Evolutionary conservation across 2,797 vertebrate genomes (phyloP).

Genomic region (Trachurus trachurus): DNA sequence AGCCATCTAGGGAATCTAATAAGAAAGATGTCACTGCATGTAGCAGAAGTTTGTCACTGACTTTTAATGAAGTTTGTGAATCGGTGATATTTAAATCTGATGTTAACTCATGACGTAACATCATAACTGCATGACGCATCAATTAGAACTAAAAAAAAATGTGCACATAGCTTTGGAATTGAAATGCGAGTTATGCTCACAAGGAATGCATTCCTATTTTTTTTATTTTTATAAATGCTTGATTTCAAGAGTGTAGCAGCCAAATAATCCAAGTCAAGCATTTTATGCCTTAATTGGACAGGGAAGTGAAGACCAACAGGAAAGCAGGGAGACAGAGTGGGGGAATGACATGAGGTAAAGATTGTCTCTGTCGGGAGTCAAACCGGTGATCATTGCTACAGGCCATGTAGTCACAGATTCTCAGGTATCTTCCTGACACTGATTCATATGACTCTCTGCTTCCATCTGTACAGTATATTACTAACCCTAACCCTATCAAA

Average conservation of each 20-base stretch:
- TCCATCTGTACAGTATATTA: not conserved
- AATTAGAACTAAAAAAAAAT: slow-evolving; percentile 9
- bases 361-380: too few relatives aligned
- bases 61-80: not conserved
- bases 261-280: not conserved
- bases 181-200: not conserved
- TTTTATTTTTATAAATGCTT: too few relatives aligned
- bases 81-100: not conserved
- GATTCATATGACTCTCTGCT: not conserved
- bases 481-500: too few relatives aligned
- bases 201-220: not conserved
- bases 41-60: not conserved
- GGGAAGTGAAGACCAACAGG: too few relatives aligned
- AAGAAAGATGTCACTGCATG: not conserved
- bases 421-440: not conserved
- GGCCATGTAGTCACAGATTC: not conserved
- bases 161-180: not conserved
- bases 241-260: not conserved
- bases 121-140: not conserved
- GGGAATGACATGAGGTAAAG: too few relatives aligned
- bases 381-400: too few relatives aligned
- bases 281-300: too few relatives aligned
- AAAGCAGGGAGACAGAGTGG: too few relatives aligned
- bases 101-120: slow-evolving; percentile 12
- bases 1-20: slow-evolving; percentile 1